phyloP scores from a whole-genome alignment of 2,888 invertebrate genomes.

The Cynaeus angustus region DNA sequence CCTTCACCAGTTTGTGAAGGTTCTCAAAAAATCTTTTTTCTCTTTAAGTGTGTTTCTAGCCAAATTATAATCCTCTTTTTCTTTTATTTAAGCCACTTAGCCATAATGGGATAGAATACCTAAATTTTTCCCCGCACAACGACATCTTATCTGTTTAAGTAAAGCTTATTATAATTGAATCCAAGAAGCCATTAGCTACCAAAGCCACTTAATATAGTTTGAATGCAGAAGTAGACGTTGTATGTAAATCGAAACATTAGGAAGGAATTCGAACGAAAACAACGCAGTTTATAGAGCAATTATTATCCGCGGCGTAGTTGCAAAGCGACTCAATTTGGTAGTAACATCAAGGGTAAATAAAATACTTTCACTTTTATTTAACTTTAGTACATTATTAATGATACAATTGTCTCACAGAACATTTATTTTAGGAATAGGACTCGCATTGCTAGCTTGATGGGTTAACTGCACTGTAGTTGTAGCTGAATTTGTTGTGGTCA shows the following conservation, averaged over 20 bases:
- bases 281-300: slow-evolving; percentile 57
- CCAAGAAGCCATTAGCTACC: slow-evolving; percentile 27
- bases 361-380: too few relatives aligned
- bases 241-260: slow-evolving; percentile 61
- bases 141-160: slow-evolving; percentile 15
- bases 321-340: background rate
- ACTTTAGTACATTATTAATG: too few relatives aligned
- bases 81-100: slow-evolving; percentile 12
- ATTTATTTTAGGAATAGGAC: too few relatives aligned
- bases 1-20: background rate
- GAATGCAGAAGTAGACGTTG: slow-evolving; percentile 51
- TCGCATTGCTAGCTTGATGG: too few relatives aligned
- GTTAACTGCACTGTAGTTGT: too few relatives aligned
- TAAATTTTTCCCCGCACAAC: slow-evolving; percentile 3
- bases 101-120: slow-evolving; percentile 3
- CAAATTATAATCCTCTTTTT: slow-evolving; percentile 6
- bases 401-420: too few relatives aligned
- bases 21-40: too few relatives aligned
- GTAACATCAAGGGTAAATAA: too few relatives aligned
- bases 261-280: slow-evolving; percentile 56
- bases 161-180: slow-evolving; percentile 33
- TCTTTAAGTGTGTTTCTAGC: background rate
- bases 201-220: slow-evolving; percentile 16
- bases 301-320: slow-evolving; percentile 48
- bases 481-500: too few relatives aligned